phyloP scores from a whole-genome alignment of 2,797 vertebrate species.

The Tragopan temminckii region DNA sequence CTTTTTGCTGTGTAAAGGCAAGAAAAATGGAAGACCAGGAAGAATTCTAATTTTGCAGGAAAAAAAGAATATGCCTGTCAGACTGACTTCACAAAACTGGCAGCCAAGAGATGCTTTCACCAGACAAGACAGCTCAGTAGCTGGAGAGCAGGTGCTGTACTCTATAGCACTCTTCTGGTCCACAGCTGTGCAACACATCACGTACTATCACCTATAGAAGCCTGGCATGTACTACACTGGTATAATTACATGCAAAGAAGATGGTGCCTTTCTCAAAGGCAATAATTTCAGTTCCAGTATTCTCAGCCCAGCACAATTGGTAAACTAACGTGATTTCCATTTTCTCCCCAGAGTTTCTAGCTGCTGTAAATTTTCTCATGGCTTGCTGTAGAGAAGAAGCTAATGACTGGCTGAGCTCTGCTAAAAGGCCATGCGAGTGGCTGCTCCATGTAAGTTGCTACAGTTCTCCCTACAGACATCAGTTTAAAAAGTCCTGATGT shows the following conservation, averaged over 20 bases:
- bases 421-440: not conserved
- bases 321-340: not conserved
- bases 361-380: not conserved
- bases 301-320: not conserved
- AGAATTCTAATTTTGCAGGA: not conserved
- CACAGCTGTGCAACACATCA: not conserved
- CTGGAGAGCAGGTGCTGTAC: not conserved
- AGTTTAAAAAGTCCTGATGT: not conserved
- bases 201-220: not conserved
- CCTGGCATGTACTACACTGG: not conserved
- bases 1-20: not conserved
- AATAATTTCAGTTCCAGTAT: not conserved
- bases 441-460: not conserved
- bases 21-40: not conserved
- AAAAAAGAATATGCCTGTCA: not conserved
- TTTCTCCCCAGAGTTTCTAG: slow-evolving; percentile 3
- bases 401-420: not conserved
- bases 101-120: not conserved
- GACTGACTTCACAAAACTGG: not conserved
- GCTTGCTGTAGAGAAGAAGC: not conserved
- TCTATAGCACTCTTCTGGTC: not conserved
- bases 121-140: not conserved
- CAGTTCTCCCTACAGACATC: not conserved
- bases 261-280: not conserved
- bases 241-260: not conserved